Evolutionary conservation across 2,797 vertebrate species (phyloP).

Genomic region (Spinibarbus caldwelli): DNA sequence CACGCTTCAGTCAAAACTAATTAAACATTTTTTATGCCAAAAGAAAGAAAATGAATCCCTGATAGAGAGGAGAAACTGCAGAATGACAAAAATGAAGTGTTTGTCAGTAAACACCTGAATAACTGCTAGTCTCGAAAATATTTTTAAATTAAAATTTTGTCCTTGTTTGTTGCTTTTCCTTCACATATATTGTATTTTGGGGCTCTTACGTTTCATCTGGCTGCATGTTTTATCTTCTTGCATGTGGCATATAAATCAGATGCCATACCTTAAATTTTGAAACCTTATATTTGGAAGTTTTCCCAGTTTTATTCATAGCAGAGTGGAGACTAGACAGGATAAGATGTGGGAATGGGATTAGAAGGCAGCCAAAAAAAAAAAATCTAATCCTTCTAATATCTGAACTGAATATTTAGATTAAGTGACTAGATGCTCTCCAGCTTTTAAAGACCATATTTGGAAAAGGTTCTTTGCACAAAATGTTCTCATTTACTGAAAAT

Average conservation of each 20-base stretch:
- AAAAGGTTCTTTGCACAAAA: background rate
- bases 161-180: background rate
- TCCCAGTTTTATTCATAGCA: background rate
- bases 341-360: background rate
- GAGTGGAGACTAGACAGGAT: background rate
- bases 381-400: background rate
- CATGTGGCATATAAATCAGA: background rate
- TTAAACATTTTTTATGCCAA: constrained; percentile 62
- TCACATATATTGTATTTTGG: background rate
- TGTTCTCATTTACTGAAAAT: background rate
- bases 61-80: background rate
- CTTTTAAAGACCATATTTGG: too few relatives aligned
- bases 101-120: background rate
- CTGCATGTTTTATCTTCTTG: background rate
- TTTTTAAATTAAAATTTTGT: background rate
- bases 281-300: background rate
- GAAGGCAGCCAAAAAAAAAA: background rate
- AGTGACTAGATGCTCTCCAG: too few relatives aligned
- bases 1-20: constrained; percentile 59
- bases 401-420: background rate
- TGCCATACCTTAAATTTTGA: background rate
- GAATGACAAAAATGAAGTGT: background rate
- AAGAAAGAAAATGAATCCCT: constrained; percentile 53
- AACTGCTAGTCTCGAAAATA: background rate
- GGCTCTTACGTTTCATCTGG: background rate